Percentiles rank a stretch among this genome's conserved stretches.
Evolutionary conservation across 2,113 vertebrate genomes (phyloP).

Genomic region (Centrocercus urophasianus): DNA sequence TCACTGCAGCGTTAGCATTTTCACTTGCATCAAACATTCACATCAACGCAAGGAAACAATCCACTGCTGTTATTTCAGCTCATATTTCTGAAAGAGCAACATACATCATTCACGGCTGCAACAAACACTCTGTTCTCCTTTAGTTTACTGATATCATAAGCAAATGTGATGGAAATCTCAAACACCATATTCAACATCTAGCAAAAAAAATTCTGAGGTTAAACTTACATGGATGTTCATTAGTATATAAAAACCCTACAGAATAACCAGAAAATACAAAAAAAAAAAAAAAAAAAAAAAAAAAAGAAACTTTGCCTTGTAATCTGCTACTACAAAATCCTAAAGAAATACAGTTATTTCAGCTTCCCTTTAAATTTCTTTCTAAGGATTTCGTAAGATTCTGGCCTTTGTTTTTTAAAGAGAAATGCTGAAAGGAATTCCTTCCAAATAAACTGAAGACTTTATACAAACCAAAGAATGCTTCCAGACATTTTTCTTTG

Average conservation of each 20-base stretch:
- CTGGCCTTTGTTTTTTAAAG: not conserved
- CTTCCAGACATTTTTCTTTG: not conserved
- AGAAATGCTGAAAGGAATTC: not conserved
- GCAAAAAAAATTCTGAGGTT: not conserved
- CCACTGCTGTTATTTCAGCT: not conserved
- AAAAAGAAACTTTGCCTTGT: not conserved
- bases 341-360: not conserved
- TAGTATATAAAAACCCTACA: not conserved
- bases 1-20: not conserved
- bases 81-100: not conserved
- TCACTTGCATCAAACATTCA: not conserved
- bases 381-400: not conserved
- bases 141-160: not conserved
- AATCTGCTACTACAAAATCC: not conserved
- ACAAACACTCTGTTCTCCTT: not conserved
- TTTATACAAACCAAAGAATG: not conserved
- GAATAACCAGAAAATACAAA: not conserved
- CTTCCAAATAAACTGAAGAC: not conserved
- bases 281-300: constrained; percentile 6
- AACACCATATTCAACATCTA: not conserved
- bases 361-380: not conserved
- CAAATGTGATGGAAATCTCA: not conserved
- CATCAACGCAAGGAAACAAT: not conserved
- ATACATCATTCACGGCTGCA: not conserved
- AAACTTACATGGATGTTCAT: not conserved